Percentiles rank a stretch among this genome's conserved stretches.
These are phyloP conservation scores for Protonibea diacanthus DNA, from an alignment of 2,797 vertebrate genomes.

Conservation along the genomic window DNA sequence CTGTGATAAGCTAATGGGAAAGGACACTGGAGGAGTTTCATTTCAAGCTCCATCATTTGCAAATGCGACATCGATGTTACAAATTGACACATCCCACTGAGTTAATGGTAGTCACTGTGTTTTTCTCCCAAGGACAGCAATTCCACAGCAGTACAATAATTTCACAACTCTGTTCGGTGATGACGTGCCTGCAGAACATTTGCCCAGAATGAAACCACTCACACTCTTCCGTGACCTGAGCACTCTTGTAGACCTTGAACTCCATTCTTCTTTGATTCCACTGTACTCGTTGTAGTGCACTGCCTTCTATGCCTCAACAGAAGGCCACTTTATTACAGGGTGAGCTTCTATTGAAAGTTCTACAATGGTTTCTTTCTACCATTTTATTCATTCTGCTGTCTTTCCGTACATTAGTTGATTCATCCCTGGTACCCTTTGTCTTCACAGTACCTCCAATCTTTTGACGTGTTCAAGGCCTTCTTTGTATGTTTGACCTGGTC, in stretches of 20 bases:
- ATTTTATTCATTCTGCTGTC: neutral
- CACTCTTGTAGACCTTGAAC: conserved; percentile 3
- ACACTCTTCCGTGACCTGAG: conserved; percentile 6
- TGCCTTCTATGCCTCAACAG: neutral
- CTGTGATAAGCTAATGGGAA: neutral
- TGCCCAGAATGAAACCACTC: conserved; percentile 5
- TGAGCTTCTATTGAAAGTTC: conserved; percentile 11
- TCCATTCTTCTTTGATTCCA: conserved; percentile 21
- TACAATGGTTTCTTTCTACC: neutral
- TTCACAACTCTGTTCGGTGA: neutral
- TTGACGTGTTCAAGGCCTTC: neutral
- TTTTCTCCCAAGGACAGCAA: neutral
- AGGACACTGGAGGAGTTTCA: conserved; percentile 8
- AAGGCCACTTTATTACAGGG: conserved; percentile 3
- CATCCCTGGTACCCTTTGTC: neutral
- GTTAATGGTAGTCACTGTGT: neutral
- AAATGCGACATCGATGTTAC: conserved; percentile 18
- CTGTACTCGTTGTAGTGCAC: neutral
- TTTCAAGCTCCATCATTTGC: conserved; percentile 15
- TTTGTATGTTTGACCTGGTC: neutral
- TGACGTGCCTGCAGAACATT: neutral
- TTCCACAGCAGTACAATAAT: neutral
- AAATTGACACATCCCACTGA: neutral
- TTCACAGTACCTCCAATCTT: neutral
- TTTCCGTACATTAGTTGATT: neutral